Evolutionary conservation across 2,113 vertebrate genomes (phyloP), one percentile per base, ranked within the genome.

Genomic region (Centropus unirufus): DNA sequence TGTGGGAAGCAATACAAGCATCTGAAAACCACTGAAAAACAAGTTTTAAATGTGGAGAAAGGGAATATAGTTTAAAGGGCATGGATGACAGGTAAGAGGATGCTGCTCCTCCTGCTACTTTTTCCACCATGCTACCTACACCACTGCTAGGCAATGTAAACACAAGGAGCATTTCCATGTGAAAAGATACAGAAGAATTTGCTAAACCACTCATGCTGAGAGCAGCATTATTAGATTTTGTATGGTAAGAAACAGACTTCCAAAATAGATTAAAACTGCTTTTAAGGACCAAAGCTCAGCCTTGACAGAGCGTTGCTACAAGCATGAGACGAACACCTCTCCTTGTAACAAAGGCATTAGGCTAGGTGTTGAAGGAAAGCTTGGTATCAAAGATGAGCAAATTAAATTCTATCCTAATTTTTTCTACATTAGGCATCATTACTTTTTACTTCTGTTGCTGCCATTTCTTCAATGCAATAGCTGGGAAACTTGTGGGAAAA

Each of bases 1-100:
- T 85, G 83, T 91, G 92, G 89, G 88, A 96, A 80, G 85, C 14
- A 52, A 94, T 10, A 93, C 30, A 78, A 88, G 55, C 44, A 70
- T 94, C 89, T 86, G 34, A 49, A 94, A 93, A 92, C 32, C 86
- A 91, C 78, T 46, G 12, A 66, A 88, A 95, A 80, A 61, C 47
- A 92, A 92, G 32, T 51, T 78, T 87, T 63, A 63, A 84, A 62
- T 7, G 6, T 3, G 34, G 67, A 73, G 70, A 66, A 77, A 3
- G 5, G 20, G 18, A 29, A 44, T 4, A 1, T 6, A 26, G 14
- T 57, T 81, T 22, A 93, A 21, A 7, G 36, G n/a, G 44, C 15
- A 52, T 23, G 44, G 40, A 32, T 12, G 5, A 23, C 59, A 87
- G 79, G 63, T 85, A 90, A 54, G 30, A 93, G 30, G 26, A 80